Conservation (phyloP, 2,888 invertebrate species). For the Dorcus hopei region DNA sequence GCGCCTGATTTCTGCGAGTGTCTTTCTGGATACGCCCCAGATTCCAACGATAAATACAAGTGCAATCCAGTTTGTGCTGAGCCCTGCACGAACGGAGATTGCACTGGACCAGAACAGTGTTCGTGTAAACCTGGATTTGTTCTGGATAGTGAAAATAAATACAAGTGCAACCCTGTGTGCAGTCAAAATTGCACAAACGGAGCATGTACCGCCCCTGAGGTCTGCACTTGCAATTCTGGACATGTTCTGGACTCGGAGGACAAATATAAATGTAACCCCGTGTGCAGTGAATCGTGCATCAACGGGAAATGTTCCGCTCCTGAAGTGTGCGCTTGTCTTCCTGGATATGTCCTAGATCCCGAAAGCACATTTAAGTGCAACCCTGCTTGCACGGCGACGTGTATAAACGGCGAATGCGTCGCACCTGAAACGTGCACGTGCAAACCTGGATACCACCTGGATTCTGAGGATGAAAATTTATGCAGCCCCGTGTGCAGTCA, state of each 20-base stretch:
- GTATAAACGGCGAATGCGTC: constrained; percentile 20
- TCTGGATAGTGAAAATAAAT: background rate
- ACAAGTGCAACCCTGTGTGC: constrained; percentile 25
- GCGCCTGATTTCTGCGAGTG: constrained; percentile 24
- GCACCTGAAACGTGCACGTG: constrained; percentile 21
- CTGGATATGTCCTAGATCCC: constrained; percentile 13
- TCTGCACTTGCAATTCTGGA: constrained; percentile 38
- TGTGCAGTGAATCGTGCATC: constrained; percentile 19
- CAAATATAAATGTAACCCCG: constrained; percentile 8
- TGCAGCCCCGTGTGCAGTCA: constrained; percentile 14
- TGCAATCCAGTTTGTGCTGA: constrained; percentile 18
- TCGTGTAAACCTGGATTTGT: constrained; percentile 16
- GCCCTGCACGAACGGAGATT: constrained; percentile 19
- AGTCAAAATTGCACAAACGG: constrained; percentile 40
- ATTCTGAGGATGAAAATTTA: background rate
- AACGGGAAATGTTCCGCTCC: constrained; percentile 22
- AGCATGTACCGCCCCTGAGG: constrained; percentile 38
- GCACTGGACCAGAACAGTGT: constrained; percentile 23
- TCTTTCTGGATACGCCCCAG: constrained; percentile 3
- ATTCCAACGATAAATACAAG: background rate
- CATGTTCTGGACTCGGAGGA: background rate
- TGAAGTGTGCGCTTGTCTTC: constrained; percentile 18
- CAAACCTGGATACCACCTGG: constrained; percentile 9
- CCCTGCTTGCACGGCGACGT: constrained; percentile 18
- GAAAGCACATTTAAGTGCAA: constrained; percentile 12